phyloP scores from a whole-genome alignment of 37 sponge, comb jelly and placozoan species.

The Eunapius fragilis region DNA sequence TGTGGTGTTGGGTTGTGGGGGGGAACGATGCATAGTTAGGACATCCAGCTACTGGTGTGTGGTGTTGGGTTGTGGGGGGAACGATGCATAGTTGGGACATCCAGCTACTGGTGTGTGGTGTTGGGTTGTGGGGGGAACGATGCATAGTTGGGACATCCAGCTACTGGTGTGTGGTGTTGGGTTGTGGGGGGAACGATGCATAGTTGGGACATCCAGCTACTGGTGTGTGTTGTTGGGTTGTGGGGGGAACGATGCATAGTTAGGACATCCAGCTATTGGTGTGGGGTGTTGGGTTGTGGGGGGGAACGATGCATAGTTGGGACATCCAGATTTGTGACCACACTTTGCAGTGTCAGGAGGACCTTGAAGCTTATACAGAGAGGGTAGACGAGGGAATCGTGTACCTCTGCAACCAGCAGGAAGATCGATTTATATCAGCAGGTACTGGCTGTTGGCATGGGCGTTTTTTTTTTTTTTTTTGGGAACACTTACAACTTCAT shows the following conservation, averaged over 20 bases:
- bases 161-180: slow-evolving; percentile 4
- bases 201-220: slow-evolving; percentile 7
- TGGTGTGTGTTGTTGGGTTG: slow-evolving; percentile 5
- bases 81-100: neutral
- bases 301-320: too few species aligned
- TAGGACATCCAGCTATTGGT: too few species aligned
- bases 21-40: too few species aligned
- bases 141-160: neutral
- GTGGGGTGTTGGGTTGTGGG: neutral
- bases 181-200: neutral
- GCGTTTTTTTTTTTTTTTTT: neutral
- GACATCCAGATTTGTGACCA: neutral
- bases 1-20: slow-evolving; percentile 10
- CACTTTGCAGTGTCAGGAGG: neutral
- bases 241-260: neutral
- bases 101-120: neutral
- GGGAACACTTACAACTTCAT: too few species aligned
- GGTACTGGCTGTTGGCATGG: neutral
- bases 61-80: neutral
- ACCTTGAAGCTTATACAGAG: neutral
- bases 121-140: slow-evolving; percentile 2
- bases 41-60: neutral
- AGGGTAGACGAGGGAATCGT: neutral
- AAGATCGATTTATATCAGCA: slow-evolving; percentile 38
- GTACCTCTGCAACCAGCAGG: slow-evolving; percentile 29